phyloP scores from a whole-genome alignment of 2,888 invertebrate species.

The Molanna angustata region DNA sequence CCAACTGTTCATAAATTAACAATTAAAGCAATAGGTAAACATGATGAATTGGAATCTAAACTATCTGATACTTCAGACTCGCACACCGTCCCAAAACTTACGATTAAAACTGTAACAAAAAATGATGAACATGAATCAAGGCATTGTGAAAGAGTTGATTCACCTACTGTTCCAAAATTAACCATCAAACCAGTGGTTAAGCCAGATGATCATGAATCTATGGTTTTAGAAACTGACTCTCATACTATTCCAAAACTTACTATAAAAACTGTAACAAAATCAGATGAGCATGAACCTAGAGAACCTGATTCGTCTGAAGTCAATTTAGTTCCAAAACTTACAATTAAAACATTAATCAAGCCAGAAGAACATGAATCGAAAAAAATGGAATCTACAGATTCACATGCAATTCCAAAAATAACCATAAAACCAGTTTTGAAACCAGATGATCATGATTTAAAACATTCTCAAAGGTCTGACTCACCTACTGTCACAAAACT shows the following conservation, averaged over 20 bases:
- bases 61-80: conserved; percentile 19
- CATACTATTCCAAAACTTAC: conserved; percentile 49
- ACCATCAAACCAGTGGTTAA: conserved; percentile 50
- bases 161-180: conserved; percentile 55
- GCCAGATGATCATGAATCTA: conserved; percentile 11
- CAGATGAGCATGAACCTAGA: conserved; percentile 40
- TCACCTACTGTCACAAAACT: conserved; percentile 44
- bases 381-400: too few relatives aligned
- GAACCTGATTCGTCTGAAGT: not conserved
- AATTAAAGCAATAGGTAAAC: conserved; percentile 40
- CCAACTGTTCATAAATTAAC: conserved; percentile 43
- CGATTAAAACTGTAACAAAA: conserved; percentile 49
- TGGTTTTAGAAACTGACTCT: conserved; percentile 12
- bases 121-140: conserved; percentile 42
- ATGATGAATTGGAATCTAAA: conserved; percentile 42
- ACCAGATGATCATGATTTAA: conserved; percentile 35
- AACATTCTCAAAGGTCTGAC: not conserved
- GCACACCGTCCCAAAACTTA: conserved; percentile 50
- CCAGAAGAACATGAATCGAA: conserved; percentile 15
- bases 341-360: conserved; percentile 35
- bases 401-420: conserved; percentile 57
- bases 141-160: conserved; percentile 54
- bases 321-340: conserved; percentile 34
- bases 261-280: conserved; percentile 38
- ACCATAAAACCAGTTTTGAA: conserved; percentile 49